These are phyloP conservation scores for Cataglyphis livida DNA, from an alignment of 2,888 invertebrate species.

Conservation along the genomic window DNA sequence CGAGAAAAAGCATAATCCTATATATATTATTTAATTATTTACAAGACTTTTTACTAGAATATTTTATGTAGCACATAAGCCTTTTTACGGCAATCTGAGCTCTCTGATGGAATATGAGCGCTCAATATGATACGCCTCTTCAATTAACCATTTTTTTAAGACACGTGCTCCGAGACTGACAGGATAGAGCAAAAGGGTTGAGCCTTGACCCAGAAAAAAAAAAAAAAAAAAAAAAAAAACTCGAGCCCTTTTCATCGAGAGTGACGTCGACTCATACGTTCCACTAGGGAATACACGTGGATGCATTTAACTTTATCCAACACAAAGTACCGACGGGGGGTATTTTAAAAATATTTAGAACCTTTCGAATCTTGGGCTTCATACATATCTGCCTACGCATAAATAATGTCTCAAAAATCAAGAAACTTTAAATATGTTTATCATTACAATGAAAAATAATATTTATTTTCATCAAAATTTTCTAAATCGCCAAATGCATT, in stretches of 20 bases:
- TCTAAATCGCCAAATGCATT: not conserved
- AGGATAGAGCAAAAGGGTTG: constrained; percentile 24
- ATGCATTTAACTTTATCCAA: constrained; percentile 32
- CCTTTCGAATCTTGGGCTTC: not conserved
- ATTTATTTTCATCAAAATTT: not conserved
- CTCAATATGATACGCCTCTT: not conserved
- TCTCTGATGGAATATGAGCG: not conserved
- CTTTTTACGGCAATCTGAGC: not conserved
- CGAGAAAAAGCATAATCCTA: not conserved
- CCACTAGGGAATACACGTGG: constrained; percentile 38
- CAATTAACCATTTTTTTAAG: constrained; percentile 38
- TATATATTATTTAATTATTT: not conserved
- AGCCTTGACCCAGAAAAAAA: constrained; percentile 48
- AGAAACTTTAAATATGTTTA: not conserved
- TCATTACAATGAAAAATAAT: not conserved
- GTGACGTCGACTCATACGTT: constrained; percentile 44
- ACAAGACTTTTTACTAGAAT: not conserved
- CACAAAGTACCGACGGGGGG: constrained; percentile 7
- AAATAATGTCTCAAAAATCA: not conserved
- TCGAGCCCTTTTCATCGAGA: constrained; percentile 44
- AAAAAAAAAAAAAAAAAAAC: constrained; percentile 8
- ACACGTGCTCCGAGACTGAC: constrained; percentile 14
- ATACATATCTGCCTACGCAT: not conserved
- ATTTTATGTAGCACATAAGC: not conserved
- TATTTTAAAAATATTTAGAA: constrained; percentile 17